Conservation (phyloP, 2,888 invertebrate genomes). For the Phrixothrix hirtus region DNA sequence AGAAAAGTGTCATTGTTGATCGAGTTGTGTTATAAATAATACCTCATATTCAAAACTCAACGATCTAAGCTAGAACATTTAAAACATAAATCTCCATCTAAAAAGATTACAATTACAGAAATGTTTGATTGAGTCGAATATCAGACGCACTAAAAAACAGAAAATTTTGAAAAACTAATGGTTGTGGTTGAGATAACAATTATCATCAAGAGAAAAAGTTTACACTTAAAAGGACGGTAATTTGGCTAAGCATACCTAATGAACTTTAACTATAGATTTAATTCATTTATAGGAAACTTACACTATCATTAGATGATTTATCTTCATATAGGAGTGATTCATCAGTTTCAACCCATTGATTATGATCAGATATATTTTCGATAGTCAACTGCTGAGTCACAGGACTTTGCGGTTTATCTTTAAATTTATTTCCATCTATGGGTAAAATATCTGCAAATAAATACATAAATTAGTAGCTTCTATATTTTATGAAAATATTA, state of each 20-base stretch:
- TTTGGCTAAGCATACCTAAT: too few species aligned
- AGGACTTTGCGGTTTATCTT: not conserved
- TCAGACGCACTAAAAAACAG: too few species aligned
- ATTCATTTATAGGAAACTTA: constrained; percentile 3
- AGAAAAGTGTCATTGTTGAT: not conserved
- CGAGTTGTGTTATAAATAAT: not conserved
- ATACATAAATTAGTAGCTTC: not conserved
- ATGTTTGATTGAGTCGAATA: too few species aligned
- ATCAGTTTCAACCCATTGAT: constrained; percentile 20
- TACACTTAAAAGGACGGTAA: too few species aligned
- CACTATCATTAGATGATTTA: constrained; percentile 17
- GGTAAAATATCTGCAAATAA: not conserved
- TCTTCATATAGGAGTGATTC: constrained; percentile 12
- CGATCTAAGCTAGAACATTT: too few species aligned
- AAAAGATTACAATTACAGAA: too few species aligned
- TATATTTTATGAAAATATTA: too few species aligned
- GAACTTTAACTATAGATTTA: too few species aligned
- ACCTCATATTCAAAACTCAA: not conserved
- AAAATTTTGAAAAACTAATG: too few species aligned
- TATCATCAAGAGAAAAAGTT: too few species aligned
- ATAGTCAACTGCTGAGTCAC: constrained; percentile 10
- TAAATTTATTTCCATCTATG: not conserved
- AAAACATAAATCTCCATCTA: too few species aligned
- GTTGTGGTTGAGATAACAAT: too few species aligned
- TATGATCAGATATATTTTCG: constrained; percentile 11